Percentiles rank a stretch among this genome's conserved stretches.
These are phyloP conservation scores for Xanthostigma xanthostigma DNA, from an alignment of 2,888 invertebrate species.

Conservation along the genomic window DNA sequence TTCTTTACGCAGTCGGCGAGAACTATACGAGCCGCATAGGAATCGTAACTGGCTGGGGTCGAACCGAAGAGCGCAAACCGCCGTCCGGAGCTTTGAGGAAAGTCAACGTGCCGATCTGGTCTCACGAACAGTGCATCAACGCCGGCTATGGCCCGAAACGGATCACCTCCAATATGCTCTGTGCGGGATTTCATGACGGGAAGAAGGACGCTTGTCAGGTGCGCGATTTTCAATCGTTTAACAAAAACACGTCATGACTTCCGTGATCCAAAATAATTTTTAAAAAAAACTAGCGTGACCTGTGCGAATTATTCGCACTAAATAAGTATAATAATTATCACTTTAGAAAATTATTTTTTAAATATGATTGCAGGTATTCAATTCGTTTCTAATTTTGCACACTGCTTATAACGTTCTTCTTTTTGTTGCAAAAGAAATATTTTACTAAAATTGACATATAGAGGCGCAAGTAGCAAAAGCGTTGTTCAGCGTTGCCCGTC, in stretches of 20 bases:
- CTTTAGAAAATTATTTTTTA: no score
- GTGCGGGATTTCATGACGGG: conserved; percentile 59
- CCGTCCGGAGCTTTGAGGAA: conserved; percentile 51
- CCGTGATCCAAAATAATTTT: not conserved
- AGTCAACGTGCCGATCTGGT: conserved; percentile 58
- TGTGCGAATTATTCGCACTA: no score
- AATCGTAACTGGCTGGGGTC: conserved; percentile 62
- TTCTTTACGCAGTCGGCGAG: conserved; percentile 20
- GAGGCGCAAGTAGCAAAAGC: no score
- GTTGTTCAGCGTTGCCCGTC: no score
- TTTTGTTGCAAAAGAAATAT: no score
- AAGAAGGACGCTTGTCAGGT: conserved; percentile 54
- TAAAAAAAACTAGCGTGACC: no score
- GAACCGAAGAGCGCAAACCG: conserved; percentile 47
- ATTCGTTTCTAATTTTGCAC: no score
- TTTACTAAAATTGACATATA: no score
- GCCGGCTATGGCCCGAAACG: conserved; percentile 54
- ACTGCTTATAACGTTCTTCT: no score
- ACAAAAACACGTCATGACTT: no score
- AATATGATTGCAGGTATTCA: no score
- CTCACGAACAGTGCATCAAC: conserved; percentile 48
- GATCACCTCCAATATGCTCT: conserved; percentile 63
- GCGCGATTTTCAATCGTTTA: conserved; percentile 13
- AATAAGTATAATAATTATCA: no score
- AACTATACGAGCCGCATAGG: conserved; percentile 44